These are phyloP conservation scores for Synchiropus splendidus DNA, from an alignment of 2,113 vertebrate species.

Conservation along the genomic window DNA sequence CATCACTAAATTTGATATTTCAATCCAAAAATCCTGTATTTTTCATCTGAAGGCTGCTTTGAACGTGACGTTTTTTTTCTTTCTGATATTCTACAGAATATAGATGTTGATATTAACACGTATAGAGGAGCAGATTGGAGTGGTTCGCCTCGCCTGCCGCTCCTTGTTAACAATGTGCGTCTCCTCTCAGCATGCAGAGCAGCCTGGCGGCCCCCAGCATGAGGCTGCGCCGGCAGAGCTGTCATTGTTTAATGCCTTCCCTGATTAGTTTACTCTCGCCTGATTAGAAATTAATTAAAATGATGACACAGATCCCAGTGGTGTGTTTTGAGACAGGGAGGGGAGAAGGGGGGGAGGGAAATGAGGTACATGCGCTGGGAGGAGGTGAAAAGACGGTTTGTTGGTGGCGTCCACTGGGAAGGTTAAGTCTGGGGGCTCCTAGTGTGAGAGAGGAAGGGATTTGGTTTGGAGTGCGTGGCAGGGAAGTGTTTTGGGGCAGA, in stretches of 20 bases:
- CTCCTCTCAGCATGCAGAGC: constrained; percentile 54
- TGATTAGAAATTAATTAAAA: constrained; percentile 80
- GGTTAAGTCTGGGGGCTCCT: constrained; percentile 46
- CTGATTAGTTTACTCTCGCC: constrained; percentile 75
- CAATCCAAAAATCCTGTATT: too few relatives aligned
- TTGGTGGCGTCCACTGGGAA: constrained; percentile 52
- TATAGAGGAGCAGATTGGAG: constrained; percentile 33
- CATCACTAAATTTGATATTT: too few relatives aligned
- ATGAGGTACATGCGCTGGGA: constrained; percentile 13
- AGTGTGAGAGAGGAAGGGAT: constrained; percentile 42
- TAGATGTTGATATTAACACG: constrained; percentile 31
- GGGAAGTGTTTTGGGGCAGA: constrained; percentile 47
- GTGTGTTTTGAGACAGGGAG: constrained; percentile 30
- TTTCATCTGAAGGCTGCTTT: too few relatives aligned
- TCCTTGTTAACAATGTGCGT: constrained; percentile 46
- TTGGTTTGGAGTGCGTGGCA: constrained; percentile 46
- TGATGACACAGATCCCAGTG: constrained; percentile 72
- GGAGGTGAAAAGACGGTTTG: constrained; percentile 32
- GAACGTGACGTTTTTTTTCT: too few relatives aligned
- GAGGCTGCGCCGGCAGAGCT: constrained; percentile 58
- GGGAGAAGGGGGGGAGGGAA: constrained; percentile 13
- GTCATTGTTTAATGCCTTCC: constrained; percentile 67
- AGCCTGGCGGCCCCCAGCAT: constrained; percentile 47
- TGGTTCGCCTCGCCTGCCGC: constrained; percentile 29
- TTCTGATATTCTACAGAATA: too few relatives aligned